Evolutionary conservation across 2,113 vertebrate species (phyloP), one percentile per base, ranked within the genome.

Genomic region (Chionis minor): DNA sequence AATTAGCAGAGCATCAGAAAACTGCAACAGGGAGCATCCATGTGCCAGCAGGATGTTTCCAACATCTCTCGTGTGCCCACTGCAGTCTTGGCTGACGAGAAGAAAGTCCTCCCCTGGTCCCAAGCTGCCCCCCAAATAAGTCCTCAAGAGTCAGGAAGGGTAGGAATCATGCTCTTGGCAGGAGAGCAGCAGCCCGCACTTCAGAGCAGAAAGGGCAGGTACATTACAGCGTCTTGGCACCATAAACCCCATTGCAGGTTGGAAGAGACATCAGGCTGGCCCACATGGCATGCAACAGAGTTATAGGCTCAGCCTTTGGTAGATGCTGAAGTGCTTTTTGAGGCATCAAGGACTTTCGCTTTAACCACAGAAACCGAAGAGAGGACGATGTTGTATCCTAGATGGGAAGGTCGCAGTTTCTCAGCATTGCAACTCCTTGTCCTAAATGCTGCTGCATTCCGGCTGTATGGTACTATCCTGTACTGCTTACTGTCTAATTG

Each of bases 401-500:
- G 26, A 45, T 42, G 40, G 69, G 35, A 81, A 83, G 17, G 28
- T 4, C 3, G 0, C 38, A 35, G 22, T 22, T 23, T 44, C 73
- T 32, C 79, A 94, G 79, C 26, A 11, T 8, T 30, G 61, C 44
- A 27, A 58, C 47, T 59, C 72, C 65, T 85, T 58, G 62, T n/a
- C 67, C 78, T 79, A n/a, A 49, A 33, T 14, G 27, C 66, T 8
- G 5, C 86, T 88, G 88, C 65, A 32, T n/a, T 52, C 66, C 91
- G 86, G 75, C 87, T 77, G 55, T 40, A 8, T 23, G 67, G 83
- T 61, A 85, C 59, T 40, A 8, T 35, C 91, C 69, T 91, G 79
- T 72, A 12, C 77, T 91, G 59, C n/a, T 47, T 52, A 12, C 65
- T 19, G 16, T 32, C 77, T 97, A 96, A 96, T 90, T 85, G 59